phyloP scores from a whole-genome alignment of 2,888 invertebrate genomes.

The Netelia inedita region DNA sequence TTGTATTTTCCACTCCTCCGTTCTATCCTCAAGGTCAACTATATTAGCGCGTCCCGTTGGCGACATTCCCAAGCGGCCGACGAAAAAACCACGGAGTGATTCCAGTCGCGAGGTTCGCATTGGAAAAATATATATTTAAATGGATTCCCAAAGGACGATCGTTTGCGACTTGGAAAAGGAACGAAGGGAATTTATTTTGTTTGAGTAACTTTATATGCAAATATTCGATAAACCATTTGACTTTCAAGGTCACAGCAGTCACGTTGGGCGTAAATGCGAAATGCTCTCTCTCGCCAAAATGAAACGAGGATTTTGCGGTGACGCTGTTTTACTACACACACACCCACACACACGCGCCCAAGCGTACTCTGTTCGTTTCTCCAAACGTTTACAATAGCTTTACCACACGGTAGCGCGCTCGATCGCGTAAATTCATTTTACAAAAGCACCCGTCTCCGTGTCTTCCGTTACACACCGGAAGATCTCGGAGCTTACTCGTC shows the following conservation, averaged over 20 bases:
- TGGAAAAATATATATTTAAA: neutral
- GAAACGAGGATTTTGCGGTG: slow-evolving; percentile 1
- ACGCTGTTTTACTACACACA: slow-evolving; percentile 1
- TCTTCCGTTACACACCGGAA: slow-evolving; percentile 27
- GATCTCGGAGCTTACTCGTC: slow-evolving; percentile 52
- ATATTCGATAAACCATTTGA: too few species aligned
- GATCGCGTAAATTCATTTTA: slow-evolving; percentile 57
- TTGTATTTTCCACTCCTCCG: neutral
- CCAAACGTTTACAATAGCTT: neutral
- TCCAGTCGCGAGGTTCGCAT: too few species aligned
- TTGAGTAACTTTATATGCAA: too few species aligned
- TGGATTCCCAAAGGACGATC: too few species aligned
- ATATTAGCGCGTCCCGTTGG: neutral
- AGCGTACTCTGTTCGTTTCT: slow-evolving; percentile 11
- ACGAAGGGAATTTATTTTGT: too few species aligned
- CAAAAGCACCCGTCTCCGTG: slow-evolving; percentile 28
- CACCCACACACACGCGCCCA: neutral
- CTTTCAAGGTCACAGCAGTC: too few species aligned
- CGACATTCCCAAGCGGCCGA: neutral
- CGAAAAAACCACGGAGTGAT: neutral
- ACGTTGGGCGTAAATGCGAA: neutral
- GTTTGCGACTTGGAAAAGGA: too few species aligned
- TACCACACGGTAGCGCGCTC: too few species aligned
- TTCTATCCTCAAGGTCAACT: slow-evolving; percentile 6
- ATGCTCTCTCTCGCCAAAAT: slow-evolving; percentile 11